Evolutionary conservation across 2,888 invertebrate genomes (phyloP).

Genomic region (Adela reaumurella): DNA sequence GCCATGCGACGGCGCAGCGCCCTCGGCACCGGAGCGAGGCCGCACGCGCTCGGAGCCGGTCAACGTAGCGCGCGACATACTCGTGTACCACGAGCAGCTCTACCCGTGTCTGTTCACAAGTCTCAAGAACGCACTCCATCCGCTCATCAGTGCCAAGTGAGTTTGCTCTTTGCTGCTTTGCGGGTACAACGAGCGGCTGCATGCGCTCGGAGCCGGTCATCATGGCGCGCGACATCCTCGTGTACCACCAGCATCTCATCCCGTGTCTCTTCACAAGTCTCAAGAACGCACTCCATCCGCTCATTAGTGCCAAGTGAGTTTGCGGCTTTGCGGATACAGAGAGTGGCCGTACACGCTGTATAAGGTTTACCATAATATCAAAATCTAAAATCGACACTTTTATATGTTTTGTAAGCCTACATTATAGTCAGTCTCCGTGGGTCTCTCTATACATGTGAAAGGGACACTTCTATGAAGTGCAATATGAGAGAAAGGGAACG

Average conservation of each 20-base stretch:
- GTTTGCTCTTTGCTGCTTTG: too few species aligned
- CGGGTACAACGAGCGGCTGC: too few species aligned
- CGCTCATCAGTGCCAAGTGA: slow-evolving; percentile 63
- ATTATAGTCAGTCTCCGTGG: too few species aligned
- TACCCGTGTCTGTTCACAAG: slow-evolving; percentile 74
- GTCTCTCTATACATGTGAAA: too few species aligned
- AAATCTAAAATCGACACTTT: too few species aligned
- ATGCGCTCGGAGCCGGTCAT: slow-evolving; percentile 20
- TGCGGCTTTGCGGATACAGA: too few species aligned
- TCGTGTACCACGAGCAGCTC: slow-evolving; percentile 70
- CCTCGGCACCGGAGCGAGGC: background rate
- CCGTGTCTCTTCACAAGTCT: slow-evolving; percentile 73
- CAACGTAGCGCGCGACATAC: slow-evolving; percentile 36
- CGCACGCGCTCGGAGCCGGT: slow-evolving; percentile 19
- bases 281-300: slow-evolving; percentile 71
- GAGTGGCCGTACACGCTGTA: too few species aligned
- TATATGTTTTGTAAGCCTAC: too few species aligned
- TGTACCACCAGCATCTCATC: slow-evolving; percentile 70
- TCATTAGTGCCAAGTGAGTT: slow-evolving; percentile 60
- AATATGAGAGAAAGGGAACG: too few species aligned
- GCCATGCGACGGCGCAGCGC: slow-evolving; percentile 3
- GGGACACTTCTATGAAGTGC: too few species aligned
- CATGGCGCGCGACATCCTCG: slow-evolving; percentile 49
- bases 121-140: slow-evolving; percentile 71
- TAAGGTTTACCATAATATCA: too few species aligned